Base-by-base conservation (phyloP, 1,140 invertebrate species). In the Ceratina australensis region DNA sequence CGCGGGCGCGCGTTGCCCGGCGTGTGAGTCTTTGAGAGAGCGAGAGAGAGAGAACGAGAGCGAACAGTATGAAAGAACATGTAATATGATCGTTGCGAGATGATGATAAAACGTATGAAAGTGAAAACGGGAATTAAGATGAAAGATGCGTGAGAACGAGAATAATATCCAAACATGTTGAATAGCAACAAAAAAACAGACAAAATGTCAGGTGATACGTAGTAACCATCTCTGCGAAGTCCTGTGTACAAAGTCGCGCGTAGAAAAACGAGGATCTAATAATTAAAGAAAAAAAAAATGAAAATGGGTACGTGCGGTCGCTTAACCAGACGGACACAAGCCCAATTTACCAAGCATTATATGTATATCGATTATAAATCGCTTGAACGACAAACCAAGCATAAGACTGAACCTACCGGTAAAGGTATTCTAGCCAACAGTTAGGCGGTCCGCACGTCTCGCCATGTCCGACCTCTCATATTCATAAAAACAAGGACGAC, bases 401-500 rank as follows among this genome's bases (percentile, higher is more conserved):
- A 89, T 91, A 91, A 91, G 90, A 91, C 90, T 91, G 90, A 91
- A 84, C 87, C 89, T 90, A 86, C 86, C 85, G 87, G 63, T 56
- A 73, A 82, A 80, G 83, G 84, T 85, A 71, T 42, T 42, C 7
- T 78, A 56, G 78, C 47, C 54, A 78, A 16, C 24, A 79, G 72
- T 84, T 83, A 64, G 18, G 82, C 66, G 60, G 56, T 63, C 65
- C 81, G 84, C 84, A 85, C 76, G 80, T 50, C 22, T 71, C 12
- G 60, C 68, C 79, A 26, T 64, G 52, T 67, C 66, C 67, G 80
- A 80, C 77, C 49, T 71, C 83, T 71, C 83, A 72, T 85, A 84
- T 82, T 85, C 83, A 85, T 85, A 82, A 85, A 81, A 28, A 16
- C 54, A 73, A 69, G 20, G 56, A 79, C 63, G 57, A 72, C 56